Conservation (phyloP, 2,888 invertebrate species). For the Aleiodes alternator region DNA sequence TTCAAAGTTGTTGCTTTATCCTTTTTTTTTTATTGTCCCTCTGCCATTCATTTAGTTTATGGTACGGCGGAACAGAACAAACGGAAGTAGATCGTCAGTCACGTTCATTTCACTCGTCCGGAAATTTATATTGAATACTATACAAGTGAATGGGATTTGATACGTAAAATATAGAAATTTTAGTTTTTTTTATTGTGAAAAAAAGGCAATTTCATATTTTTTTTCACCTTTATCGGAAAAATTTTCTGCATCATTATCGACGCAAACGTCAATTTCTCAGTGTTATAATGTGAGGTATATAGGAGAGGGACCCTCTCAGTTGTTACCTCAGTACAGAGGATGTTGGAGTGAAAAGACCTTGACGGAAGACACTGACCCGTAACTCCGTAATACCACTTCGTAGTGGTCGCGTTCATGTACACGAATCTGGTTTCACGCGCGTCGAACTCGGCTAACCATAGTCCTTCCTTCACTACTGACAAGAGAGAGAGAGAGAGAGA, state of each 20-base stretch:
- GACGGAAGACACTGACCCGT: constrained; percentile 63
- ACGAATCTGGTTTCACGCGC: constrained; percentile 58
- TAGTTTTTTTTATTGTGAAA: background rate
- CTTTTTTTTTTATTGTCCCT: constrained; percentile 20
- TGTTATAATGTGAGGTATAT: background rate
- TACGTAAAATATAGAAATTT: constrained; percentile 25
- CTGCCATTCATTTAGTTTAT: constrained; percentile 29
- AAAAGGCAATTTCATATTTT: background rate
- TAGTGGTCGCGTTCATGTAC: constrained; percentile 42
- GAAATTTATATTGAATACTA: constrained; percentile 44
- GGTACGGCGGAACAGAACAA: constrained; percentile 25
- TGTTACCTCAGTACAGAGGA: constrained; percentile 52
- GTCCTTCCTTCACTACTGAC: constrained; percentile 32
- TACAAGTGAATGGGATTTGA: constrained; percentile 21
- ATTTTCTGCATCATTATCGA: too few relatives aligned
- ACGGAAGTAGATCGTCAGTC: constrained; percentile 47
- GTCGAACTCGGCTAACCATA: constrained; percentile 44
- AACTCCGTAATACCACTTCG: constrained; percentile 58
- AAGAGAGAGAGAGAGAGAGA: background rate
- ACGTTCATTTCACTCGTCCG: constrained; percentile 38
- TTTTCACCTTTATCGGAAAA: too few relatives aligned
- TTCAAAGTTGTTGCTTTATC: constrained; percentile 24
- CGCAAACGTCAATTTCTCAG: background rate
- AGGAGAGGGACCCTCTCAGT: background rate
- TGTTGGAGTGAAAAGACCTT: constrained; percentile 60